These are phyloP conservation scores for Oceanodroma leucorhoa DNA, from an alignment of 2,797 vertebrate genomes.

Conservation along the genomic window DNA sequence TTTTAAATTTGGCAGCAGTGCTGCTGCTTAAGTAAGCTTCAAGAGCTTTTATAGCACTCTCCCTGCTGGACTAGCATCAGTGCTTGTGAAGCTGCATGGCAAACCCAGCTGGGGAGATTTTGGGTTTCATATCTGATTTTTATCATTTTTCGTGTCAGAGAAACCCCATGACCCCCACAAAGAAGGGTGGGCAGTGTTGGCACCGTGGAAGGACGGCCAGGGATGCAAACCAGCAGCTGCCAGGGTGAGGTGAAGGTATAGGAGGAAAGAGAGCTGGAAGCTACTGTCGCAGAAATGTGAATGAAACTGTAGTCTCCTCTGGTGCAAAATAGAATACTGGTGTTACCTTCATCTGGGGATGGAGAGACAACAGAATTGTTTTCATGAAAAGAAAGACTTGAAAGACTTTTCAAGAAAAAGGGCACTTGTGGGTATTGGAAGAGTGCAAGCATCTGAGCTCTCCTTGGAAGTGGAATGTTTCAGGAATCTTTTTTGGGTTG, in stretches of 20 bases:
- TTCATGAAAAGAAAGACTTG: background rate
- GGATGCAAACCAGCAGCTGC: background rate
- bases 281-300: background rate
- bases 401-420: background rate
- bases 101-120: background rate
- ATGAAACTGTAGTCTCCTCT: background rate
- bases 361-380: background rate
- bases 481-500: background rate
- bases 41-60: background rate
- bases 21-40: background rate
- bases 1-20: background rate
- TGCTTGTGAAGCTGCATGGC: background rate
- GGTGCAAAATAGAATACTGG: background rate
- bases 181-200: background rate
- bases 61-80: background rate
- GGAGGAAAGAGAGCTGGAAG: background rate
- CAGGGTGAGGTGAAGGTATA: background rate
- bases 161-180: background rate
- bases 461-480: background rate
- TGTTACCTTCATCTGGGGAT: background rate
- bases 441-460: background rate
- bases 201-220: fast-evolving
- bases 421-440: background rate
- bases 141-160: background rate
- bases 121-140: background rate